These are phyloP conservation scores for Echinarachnius parma DNA, from an alignment of 53 echinoderm and acorn worm species.

Conservation along the genomic window DNA sequence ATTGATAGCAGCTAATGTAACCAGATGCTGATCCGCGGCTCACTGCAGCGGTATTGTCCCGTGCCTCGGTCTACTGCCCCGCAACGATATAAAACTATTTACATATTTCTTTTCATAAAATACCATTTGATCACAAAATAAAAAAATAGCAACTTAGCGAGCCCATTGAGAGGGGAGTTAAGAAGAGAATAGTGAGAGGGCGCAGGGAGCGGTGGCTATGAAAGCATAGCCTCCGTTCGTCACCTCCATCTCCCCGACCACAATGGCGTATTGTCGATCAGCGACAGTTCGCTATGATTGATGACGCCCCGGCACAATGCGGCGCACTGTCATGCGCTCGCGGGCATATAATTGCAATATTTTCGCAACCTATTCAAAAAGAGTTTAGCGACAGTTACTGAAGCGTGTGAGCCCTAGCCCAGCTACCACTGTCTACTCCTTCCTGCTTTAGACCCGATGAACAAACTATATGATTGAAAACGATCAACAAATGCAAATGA, in stretches of 20 bases:
- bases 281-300: slow-evolving; percentile 33
- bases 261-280: slow-evolving; percentile 29
- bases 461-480: too few species aligned
- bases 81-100: too few species aligned
- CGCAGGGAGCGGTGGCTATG: background rate
- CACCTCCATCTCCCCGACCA: slow-evolving; percentile 19
- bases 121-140: too few species aligned
- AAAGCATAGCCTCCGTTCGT: background rate
- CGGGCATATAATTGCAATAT: slow-evolving; percentile 39
- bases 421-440: too few species aligned
- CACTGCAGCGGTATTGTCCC: slow-evolving; percentile 1
- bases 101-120: too few species aligned
- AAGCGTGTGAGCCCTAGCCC: too few species aligned
- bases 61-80: too few species aligned
- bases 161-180: too few species aligned
- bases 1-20: slow-evolving; percentile 24
- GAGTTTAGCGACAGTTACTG: too few species aligned
- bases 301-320: slow-evolving; percentile 10
- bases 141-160: too few species aligned
- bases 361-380: slow-evolving; percentile 34
- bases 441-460: too few species aligned
- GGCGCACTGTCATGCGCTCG: slow-evolving; percentile 31
- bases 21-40: slow-evolving; percentile 21
- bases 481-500: too few species aligned
- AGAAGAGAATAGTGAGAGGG: background rate